Evolutionary conservation across 2,113 vertebrate genomes (phyloP), one percentile per base, ranked within the genome.

Genomic region (Trochalopteron elliotii): DNA sequence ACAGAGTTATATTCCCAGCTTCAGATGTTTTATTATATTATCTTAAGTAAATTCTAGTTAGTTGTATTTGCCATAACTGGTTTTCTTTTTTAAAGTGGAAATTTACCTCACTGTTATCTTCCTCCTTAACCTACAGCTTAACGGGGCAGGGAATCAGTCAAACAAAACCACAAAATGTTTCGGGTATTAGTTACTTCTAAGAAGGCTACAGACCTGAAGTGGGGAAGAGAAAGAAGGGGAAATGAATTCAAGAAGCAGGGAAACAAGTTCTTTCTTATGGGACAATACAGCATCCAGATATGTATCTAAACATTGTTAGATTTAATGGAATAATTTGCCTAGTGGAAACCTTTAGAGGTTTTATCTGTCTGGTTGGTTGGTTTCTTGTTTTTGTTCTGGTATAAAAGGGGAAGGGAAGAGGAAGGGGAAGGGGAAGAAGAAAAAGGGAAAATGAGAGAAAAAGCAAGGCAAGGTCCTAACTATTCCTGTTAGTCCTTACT

Each of bases 71-170:
- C 7, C 22, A 59, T 64, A 16, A 20, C 7, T 68, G 68, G 15
- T 55, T 76, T 91, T 83, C 33, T 5, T 11, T 15, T 91, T 59
- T 30, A 59, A 93, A 50, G 9, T 55, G 20, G 39, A 68, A 77
- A 64, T 78, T 40, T 56, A 47, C 25, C 12, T 77, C n/a, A 47
- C 10, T 47, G 8, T 59, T 80, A 15, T 22, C 39, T 80, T 76
- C 10, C 24, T 57, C 12, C 17, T 80, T 93, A 61, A 86, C 30
- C 5, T 59, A 35, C 13, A 42, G 19, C 11, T 82, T 47, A 45
- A 35, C 0, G 0, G 21, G 30, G 3, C 5, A 35, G 31, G 3
- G 9, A 72, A 57, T 33, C 19, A 65, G 47, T 6, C 13, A 44
- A 50, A 86, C 1, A 50, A 59, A 47, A 3, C 13, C 78, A 40